A percentile compares a stretch with the other conserved stretches of the same genome.
Conservation (phyloP, 1,140 invertebrate genomes). For the Drosophila nikananu region DNA sequence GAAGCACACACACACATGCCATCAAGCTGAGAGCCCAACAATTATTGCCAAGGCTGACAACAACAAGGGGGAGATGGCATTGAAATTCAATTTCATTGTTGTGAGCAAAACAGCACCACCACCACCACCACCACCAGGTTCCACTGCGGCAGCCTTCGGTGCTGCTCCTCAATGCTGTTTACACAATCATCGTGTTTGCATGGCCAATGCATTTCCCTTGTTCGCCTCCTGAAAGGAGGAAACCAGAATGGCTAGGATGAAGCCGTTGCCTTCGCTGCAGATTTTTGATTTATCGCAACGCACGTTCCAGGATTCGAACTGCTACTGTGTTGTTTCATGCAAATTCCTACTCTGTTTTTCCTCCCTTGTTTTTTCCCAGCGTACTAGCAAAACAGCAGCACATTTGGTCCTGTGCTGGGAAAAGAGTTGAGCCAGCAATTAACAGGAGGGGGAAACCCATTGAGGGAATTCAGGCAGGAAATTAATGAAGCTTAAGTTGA, state of each 20-base stretch:
- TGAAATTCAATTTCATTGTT: conserved; percentile 51
- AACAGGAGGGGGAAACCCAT: conserved; percentile 5
- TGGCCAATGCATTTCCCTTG: conserved; percentile 50
- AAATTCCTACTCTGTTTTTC: conserved; percentile 33
- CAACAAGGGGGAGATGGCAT: conserved; percentile 41
- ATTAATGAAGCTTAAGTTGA: conserved; percentile 14
- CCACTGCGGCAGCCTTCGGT: conserved; percentile 5
- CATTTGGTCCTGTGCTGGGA: conserved; percentile 9
- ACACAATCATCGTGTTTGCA: conserved; percentile 55
- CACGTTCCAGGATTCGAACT: conserved; percentile 24
- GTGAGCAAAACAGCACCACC: conserved; percentile 12
- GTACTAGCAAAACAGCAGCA: conserved; percentile 37
- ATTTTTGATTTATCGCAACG: conserved; percentile 72
- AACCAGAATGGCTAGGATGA: conserved; percentile 5
- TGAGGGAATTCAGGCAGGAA: conserved; percentile 20
- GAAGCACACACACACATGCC: conserved; percentile 1
- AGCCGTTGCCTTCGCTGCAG: conserved; percentile 45
- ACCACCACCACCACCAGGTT: not conserved
- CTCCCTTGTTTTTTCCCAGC: not conserved
- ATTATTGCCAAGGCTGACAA: conserved; percentile 50
- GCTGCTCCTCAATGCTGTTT: conserved; percentile 39
- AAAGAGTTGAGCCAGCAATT: conserved; percentile 27
- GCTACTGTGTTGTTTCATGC: conserved; percentile 34
- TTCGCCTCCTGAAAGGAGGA: conserved; percentile 28
- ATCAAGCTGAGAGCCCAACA: conserved; percentile 32